Base-by-base conservation (phyloP, 1,140 invertebrate genomes). In the Panagrolaimus sp. region DNA sequence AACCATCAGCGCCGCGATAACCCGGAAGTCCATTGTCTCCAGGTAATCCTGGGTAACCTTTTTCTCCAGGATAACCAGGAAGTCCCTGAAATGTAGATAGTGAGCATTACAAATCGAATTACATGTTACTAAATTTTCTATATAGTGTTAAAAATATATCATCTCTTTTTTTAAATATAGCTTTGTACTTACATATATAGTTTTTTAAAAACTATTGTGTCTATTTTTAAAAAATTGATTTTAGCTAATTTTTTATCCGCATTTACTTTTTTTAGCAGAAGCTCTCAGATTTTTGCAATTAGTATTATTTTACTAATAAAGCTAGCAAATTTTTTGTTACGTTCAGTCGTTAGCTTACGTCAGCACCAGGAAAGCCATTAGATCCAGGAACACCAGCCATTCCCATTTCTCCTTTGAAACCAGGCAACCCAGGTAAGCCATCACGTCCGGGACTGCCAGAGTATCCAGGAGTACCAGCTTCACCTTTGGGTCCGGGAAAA, bases 341-440 rank as follows among this genome's bases (percentile, higher is more conserved):
- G 20, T 20, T 9, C 1, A n/a, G 3, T 13, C 1, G 51, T 4
- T 57, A 57, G 20, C 51, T 25, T 20, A 57, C 51, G 20, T 57
- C 73, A n/a, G 43, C 13, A 42, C 76, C 76, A 27, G 74, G 76
- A 11, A 42, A 62, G 23, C 76, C 76, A 45, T 67, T 16, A 27
- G 77, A 77, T 45, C 70, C 70, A 20, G 38, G 38, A 20, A 47
- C 42, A 53, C 65, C 46, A 57, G 13, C 31, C 45, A 66, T 20
- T 31, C 67, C 53, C 13, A 20, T 57, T 62, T 63, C 45, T 9
- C 76, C 76, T 14, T 46, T 44, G 14, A 68, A 45, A 46, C 77
- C 76, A 57, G 77, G 78, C 16, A 72, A 46, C 14, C 74, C 74
- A 42, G 74, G 51, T 8, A 70, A 23, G 3, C 74, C 74, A 63